Conservation (phyloP, 2,113 vertebrate species). For the Triplophysa dalaica region DNA sequence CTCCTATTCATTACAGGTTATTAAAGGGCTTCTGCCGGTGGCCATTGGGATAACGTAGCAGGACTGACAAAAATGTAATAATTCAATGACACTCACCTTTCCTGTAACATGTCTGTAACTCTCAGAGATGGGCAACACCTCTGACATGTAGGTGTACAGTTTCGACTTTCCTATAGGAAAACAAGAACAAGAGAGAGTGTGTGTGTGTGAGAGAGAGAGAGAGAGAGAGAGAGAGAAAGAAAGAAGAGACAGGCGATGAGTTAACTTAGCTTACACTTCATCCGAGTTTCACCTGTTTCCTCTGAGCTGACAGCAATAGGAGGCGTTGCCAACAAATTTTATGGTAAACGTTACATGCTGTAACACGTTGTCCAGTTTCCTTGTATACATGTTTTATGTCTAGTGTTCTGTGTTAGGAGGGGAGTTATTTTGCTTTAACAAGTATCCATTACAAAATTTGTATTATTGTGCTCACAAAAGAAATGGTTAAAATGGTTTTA, state of each 20-base stretch:
- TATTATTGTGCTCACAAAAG: background rate
- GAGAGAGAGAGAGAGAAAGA: background rate
- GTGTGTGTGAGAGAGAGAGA: constrained; percentile 32
- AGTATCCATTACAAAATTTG: no score
- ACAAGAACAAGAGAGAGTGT: constrained; percentile 25
- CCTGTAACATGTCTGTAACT: constrained; percentile 73
- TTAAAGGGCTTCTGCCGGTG: background rate
- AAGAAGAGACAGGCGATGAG: constrained; percentile 19
- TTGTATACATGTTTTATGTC: background rate
- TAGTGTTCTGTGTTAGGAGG: background rate
- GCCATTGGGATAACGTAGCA: background rate
- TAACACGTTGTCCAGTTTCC: background rate
- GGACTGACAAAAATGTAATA: background rate
- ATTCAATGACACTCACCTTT: constrained; percentile 62
- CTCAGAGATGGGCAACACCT: constrained; percentile 74
- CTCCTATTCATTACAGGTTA: background rate
- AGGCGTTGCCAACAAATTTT: constrained; percentile 38
- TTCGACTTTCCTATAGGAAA: constrained; percentile 69
- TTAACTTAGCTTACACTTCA: background rate
- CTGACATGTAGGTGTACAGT: constrained; percentile 71
- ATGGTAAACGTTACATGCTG: background rate
- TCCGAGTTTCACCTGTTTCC: constrained; percentile 19
- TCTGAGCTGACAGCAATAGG: background rate
- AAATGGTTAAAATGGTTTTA: background rate
- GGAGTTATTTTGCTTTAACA: background rate